phyloP scores from a whole-genome alignment of 2,113 vertebrate species.

The Podocnemis expansa region DNA sequence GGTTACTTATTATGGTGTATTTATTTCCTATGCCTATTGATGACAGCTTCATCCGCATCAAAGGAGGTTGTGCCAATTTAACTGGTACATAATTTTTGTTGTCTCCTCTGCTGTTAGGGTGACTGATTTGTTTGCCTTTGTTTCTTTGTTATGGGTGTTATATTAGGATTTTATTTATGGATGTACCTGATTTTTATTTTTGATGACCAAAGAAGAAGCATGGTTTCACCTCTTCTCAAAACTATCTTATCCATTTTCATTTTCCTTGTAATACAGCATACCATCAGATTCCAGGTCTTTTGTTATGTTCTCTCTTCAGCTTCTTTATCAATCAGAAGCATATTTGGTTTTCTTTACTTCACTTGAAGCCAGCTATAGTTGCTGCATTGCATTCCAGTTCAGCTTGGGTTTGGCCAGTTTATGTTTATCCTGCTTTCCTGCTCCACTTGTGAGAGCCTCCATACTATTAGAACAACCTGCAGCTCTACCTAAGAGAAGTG shows the following conservation, averaged over 20 bases:
- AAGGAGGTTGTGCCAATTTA: not conserved
- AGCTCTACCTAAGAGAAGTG: not conserved
- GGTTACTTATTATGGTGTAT: not conserved
- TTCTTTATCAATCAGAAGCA: not conserved
- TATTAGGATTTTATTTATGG: not conserved
- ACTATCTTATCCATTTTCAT: not conserved
- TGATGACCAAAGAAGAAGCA: not conserved
- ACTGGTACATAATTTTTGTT: not conserved
- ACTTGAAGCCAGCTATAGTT: not conserved
- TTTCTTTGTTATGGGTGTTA: not conserved
- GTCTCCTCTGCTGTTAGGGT: not conserved
- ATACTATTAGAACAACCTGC: not conserved
- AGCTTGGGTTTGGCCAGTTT: not conserved
- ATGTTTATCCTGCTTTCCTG: not conserved
- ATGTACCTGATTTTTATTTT: not conserved
- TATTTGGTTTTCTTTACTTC: not conserved
- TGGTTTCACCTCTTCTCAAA: not conserved
- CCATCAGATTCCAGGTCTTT: not conserved
- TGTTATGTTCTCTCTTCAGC: not conserved
- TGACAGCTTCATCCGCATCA: not conserved
- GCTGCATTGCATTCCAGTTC: not conserved
- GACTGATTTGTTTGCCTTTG: not conserved
- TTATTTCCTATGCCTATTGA: not conserved
- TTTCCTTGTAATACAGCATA: accelerated
- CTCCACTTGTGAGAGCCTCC: not conserved